Evolutionary conservation across 2,797 vertebrate species (phyloP).

Genomic region (Dermochelys coriacea): DNA sequence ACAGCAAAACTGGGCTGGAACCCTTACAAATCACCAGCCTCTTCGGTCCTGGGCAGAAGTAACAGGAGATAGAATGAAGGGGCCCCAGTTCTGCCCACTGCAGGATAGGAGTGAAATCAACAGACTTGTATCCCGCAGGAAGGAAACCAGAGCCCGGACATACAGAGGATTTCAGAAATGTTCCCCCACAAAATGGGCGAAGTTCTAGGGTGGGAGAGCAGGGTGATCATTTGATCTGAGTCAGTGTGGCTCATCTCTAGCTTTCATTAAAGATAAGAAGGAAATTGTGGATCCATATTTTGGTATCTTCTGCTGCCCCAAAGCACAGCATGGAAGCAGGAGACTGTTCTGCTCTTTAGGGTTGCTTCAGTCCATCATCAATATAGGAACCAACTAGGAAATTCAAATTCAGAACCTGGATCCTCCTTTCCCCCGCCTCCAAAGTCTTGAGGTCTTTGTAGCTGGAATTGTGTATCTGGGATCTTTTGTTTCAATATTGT

Average conservation of each 20-base stretch:
- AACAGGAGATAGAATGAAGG: not conserved
- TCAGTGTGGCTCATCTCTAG: not conserved
- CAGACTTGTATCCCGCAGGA: not conserved
- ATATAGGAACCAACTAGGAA: not conserved
- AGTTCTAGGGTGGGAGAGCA: not conserved
- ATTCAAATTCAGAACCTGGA: not conserved
- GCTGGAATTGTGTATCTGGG: not conserved
- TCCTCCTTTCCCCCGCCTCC: not conserved
- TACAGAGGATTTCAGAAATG: not conserved
- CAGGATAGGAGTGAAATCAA: not conserved
- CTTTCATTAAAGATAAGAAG: not conserved
- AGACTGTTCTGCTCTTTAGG: not conserved
- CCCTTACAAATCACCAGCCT: not conserved
- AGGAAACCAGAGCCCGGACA: not conserved
- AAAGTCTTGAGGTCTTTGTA: not conserved
- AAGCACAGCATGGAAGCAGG: too few species aligned
- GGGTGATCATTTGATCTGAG: not conserved
- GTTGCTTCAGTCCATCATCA: not conserved
- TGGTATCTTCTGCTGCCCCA: too few species aligned
- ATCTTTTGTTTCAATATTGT: slow-evolving; percentile 4
- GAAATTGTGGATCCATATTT: not conserved
- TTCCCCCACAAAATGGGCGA: not conserved
- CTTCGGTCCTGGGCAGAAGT: not conserved
- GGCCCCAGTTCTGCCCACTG: not conserved
- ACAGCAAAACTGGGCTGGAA: not conserved